Evolutionary conservation across 2,888 invertebrate species (phyloP).

Genomic region (Macaria notata): DNA sequence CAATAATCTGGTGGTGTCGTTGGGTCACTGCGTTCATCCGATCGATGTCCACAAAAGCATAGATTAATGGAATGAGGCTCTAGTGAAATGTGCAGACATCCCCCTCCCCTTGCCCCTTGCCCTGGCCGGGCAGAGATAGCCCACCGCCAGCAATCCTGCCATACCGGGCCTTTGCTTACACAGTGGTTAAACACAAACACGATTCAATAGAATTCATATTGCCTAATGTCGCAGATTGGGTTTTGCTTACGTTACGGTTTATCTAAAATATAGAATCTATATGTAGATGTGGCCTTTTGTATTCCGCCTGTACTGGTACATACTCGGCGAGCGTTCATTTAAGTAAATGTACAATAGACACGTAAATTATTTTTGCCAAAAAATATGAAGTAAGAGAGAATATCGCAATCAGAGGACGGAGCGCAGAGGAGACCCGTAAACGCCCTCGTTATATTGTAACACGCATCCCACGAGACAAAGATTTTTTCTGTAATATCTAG

Average conservation of each 20-base stretch:
- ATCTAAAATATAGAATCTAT: no score
- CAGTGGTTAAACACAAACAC: slow-evolving; percentile 16
- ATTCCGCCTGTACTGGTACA: no score
- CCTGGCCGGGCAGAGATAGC: slow-evolving; percentile 8
- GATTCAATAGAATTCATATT: slow-evolving; percentile 7
- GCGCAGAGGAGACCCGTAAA: slow-evolving; percentile 7
- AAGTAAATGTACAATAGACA: no score
- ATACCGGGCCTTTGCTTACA: slow-evolving; percentile 8
- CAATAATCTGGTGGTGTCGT: slow-evolving; percentile 24
- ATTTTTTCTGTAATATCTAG: slow-evolving; percentile 19
- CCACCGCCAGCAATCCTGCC: slow-evolving; percentile 3
- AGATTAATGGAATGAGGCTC: slow-evolving; percentile 49
- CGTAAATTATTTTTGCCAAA: no score
- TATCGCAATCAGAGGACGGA: neutral
- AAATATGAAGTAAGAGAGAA: neutral
- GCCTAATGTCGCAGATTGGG: neutral
- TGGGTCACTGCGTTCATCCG: slow-evolving; percentile 28
- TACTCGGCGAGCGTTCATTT: no score
- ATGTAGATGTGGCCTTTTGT: no score
- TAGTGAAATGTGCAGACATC: slow-evolving; percentile 43
- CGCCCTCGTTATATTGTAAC: slow-evolving; percentile 12
- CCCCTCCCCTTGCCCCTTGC: slow-evolving; percentile 24
- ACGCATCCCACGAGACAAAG: slow-evolving; percentile 15
- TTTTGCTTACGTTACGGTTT: no score
- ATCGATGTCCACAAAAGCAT: slow-evolving; percentile 42